Conservation (phyloP, 2,797 vertebrate genomes). For the Enteromius treurensis region DNA sequence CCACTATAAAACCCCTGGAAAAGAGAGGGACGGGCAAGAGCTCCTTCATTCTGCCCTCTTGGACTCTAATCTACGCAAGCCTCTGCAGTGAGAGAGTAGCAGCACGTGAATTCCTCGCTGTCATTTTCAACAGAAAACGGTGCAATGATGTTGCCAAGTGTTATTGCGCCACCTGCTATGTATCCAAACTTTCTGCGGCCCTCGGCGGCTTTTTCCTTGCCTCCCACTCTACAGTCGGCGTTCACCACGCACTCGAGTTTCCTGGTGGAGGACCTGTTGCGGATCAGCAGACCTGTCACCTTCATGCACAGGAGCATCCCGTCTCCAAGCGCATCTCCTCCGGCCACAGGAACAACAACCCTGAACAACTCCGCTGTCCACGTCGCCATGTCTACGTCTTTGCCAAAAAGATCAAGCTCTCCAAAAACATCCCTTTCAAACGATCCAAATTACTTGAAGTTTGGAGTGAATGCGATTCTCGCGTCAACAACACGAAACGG, state of each 20-base stretch:
- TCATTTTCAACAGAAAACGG: slow-evolving; percentile 37
- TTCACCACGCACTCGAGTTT: slow-evolving; percentile 86
- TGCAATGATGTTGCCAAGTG: slow-evolving; percentile 92
- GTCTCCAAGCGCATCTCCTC: slow-evolving; percentile 75
- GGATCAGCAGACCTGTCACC: slow-evolving; percentile 82
- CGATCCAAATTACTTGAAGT: slow-evolving; percentile 89
- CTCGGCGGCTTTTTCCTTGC: slow-evolving; percentile 82
- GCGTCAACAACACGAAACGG: slow-evolving; percentile 85
- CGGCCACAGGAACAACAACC: slow-evolving; percentile 67
- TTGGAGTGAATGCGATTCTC: slow-evolving; percentile 94
- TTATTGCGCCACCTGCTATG: slow-evolving; percentile 86
- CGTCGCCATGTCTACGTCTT: slow-evolving; percentile 58
- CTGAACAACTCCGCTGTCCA: slow-evolving; percentile 71
- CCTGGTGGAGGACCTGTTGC: slow-evolving; percentile 90
- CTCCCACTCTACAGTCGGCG: slow-evolving; percentile 83
- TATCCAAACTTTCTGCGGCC: slow-evolving; percentile 88
- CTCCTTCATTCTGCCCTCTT: slow-evolving; percentile 65
- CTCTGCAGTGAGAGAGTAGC: slow-evolving; percentile 54
- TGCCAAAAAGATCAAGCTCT: slow-evolving; percentile 71
- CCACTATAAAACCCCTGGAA: slow-evolving; percentile 83
- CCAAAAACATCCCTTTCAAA: slow-evolving; percentile 62
- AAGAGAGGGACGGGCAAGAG: slow-evolving; percentile 67
- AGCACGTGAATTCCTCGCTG: slow-evolving; percentile 23
- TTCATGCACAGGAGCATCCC: slow-evolving; percentile 81
- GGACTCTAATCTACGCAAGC: slow-evolving; percentile 67